Percentiles rank a stretch among this genome's conserved stretches.
phyloP scores from a whole-genome alignment of 2,113 vertebrate genomes.

The Cryptotis parvus region DNA sequence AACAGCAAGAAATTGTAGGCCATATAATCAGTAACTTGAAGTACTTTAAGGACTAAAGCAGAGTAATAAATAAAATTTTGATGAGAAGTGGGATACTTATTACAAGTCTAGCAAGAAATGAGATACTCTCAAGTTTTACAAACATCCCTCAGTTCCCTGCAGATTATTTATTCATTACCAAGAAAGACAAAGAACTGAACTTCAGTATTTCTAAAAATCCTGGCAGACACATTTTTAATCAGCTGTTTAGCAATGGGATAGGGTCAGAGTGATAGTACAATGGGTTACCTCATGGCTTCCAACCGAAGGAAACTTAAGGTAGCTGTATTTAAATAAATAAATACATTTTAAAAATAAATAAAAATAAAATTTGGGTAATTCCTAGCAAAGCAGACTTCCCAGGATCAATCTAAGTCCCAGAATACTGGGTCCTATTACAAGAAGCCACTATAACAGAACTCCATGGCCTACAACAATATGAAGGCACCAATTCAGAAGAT shows the following conservation, averaged over 20 bases:
- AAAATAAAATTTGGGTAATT: neutral
- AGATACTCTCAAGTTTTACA: no score
- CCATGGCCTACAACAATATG: neutral
- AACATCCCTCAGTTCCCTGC: neutral
- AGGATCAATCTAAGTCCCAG: neutral
- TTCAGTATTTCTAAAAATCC: conserved; percentile 11
- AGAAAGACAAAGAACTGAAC: neutral
- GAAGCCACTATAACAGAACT: neutral
- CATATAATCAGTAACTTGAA: neutral
- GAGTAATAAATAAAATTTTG: neutral
- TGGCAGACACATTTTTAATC: neutral
- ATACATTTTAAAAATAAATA: no score
- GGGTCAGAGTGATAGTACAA: no score
- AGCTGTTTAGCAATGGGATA: neutral
- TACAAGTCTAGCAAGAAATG: no score
- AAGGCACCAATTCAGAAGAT: neutral
- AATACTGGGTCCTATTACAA: neutral
- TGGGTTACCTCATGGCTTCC: no score
- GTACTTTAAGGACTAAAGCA: no score
- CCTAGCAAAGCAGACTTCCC: conserved; percentile 2
- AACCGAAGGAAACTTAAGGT: no score
- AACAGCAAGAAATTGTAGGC: conserved; percentile 1
- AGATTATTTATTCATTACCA: conserved; percentile 25
- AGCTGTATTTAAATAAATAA: no score
- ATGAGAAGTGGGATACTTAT: neutral